These are phyloP conservation scores for Sialia sialis DNA, from an alignment of 2,113 vertebrate species.

Conservation along the genomic window DNA sequence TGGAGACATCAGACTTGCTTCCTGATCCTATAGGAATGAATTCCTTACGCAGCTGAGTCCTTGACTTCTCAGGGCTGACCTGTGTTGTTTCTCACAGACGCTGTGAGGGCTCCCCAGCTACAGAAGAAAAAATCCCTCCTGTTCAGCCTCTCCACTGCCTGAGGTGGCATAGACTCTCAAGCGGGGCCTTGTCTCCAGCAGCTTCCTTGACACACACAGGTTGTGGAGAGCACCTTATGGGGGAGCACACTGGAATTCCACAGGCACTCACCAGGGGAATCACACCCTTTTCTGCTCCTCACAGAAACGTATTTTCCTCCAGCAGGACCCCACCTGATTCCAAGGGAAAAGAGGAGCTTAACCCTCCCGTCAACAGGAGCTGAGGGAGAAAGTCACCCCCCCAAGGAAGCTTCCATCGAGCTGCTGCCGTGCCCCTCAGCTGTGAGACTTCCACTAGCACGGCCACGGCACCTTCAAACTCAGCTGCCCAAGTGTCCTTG, in stretches of 20 bases:
- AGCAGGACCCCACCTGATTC: background rate
- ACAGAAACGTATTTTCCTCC: background rate
- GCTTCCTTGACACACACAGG: background rate
- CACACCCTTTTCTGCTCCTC: background rate
- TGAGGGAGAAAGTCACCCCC: background rate
- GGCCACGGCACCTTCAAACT: background rate
- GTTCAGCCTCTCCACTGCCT: background rate
- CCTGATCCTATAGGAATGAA: background rate
- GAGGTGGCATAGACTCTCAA: rapidly evolving
- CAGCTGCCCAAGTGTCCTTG: background rate
- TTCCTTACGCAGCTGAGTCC: background rate
- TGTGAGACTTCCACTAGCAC: background rate
- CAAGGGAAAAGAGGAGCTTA: background rate
- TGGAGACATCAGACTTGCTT: background rate
- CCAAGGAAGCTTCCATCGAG: background rate
- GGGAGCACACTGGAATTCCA: background rate
- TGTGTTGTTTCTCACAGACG: background rate
- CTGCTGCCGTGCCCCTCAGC: background rate
- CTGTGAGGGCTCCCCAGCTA: rapidly evolving
- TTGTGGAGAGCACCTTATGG: background rate
- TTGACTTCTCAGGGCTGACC: background rate
- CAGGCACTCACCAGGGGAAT: background rate
- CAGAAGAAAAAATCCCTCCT: background rate
- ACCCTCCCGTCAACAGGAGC: background rate
- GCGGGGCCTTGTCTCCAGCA: background rate